These are phyloP conservation scores for Hylaea fasciaria DNA, from an alignment of 2,888 invertebrate genomes.

Conservation along the genomic window DNA sequence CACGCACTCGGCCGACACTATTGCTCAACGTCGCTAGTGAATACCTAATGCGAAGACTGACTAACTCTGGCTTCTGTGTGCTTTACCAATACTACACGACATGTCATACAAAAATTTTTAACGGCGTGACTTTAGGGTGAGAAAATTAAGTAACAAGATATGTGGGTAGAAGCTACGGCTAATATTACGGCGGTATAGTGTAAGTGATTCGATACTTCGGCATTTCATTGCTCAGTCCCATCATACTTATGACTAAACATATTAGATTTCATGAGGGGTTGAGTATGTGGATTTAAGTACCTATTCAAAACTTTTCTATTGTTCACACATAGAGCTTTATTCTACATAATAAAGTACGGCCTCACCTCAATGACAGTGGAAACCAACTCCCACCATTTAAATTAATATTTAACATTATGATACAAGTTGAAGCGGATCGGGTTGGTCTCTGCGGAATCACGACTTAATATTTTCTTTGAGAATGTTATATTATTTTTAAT, in stretches of 20 bases:
- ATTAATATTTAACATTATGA: slow-evolving; percentile 81
- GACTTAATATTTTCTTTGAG: slow-evolving; percentile 83
- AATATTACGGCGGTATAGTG: too few species aligned
- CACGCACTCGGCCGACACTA: slow-evolving; percentile 60
- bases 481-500: slow-evolving; percentile 82
- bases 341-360: too few species aligned
- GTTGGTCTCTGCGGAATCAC: slow-evolving; percentile 75
- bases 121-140: background rate
- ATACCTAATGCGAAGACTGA: slow-evolving; percentile 61
- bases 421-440: slow-evolving; percentile 79
- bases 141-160: too few species aligned
- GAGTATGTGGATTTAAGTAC: too few species aligned
- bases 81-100: slow-evolving; percentile 51
- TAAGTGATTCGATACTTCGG: too few species aligned
- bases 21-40: slow-evolving; percentile 74
- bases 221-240: too few species aligned
- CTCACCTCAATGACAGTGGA: slow-evolving; percentile 53
- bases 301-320: too few species aligned
- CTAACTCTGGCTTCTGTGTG: slow-evolving; percentile 23
- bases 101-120: background rate
- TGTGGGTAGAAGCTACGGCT: too few species aligned
- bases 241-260: too few species aligned
- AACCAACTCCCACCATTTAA: slow-evolving; percentile 63
- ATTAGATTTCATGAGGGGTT: too few species aligned
- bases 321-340: too few species aligned